phyloP scores from a whole-genome alignment of 2,888 invertebrate genomes.

The Homarus gammarus region DNA sequence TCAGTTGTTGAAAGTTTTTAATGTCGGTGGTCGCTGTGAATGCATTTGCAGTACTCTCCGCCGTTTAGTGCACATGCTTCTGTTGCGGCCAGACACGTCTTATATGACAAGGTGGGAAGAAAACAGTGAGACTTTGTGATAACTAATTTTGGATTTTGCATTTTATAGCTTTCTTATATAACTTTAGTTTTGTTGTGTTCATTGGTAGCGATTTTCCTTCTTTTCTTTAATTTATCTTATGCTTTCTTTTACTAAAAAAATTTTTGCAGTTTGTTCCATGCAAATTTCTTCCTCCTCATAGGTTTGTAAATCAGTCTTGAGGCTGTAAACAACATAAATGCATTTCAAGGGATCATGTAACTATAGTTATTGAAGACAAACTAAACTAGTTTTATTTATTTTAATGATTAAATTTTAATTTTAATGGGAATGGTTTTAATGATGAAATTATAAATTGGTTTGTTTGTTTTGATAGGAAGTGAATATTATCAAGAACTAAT shows the following conservation, averaged over 20 bases:
- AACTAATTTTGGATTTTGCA: background rate
- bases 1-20: background rate
- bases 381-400: no score
- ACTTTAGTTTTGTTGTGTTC: background rate
- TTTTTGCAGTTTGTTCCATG: background rate
- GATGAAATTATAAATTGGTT: no score
- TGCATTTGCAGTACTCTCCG: constrained; percentile 60
- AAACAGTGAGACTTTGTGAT: background rate
- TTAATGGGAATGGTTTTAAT: no score
- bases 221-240: background rate
- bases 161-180: background rate
- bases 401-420: no score
- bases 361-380: no score
- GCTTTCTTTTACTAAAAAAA: background rate
- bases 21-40: constrained; percentile 1
- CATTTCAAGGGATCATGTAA: background rate
- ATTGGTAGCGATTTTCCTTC: background rate
- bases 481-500: no score
- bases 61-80: constrained; percentile 67
- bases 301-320: background rate
- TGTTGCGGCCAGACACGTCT: constrained; percentile 56
- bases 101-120: constrained; percentile 61
- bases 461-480: no score
- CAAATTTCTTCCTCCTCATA: background rate
- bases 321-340: background rate